These are phyloP conservation scores for Magallana gigas DNA, from an alignment of 1,140 invertebrate genomes.

Conservation along the genomic window DNA sequence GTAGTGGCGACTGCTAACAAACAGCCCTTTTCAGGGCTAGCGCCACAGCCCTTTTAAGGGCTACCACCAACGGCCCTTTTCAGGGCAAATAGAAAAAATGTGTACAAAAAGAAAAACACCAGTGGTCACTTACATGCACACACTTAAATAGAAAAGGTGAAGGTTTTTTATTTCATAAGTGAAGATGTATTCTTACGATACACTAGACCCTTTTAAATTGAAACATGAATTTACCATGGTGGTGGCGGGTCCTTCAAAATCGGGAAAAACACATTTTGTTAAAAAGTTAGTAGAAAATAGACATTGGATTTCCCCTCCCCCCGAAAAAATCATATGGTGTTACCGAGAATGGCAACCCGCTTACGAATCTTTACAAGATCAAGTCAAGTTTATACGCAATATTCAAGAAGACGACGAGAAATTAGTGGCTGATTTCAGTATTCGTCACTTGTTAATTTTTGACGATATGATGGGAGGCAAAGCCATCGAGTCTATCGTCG, in stretches of 20 bases:
- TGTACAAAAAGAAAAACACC: too few species aligned
- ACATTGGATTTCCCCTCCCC: not conserved
- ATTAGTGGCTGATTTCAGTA: not conserved
- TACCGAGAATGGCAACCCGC: not conserved
- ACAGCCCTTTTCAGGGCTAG: too few species aligned
- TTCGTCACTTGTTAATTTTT: not conserved
- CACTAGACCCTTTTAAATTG: not conserved
- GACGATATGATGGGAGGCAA: too few species aligned
- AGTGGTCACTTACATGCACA: too few species aligned
- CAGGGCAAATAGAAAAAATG: too few species aligned
- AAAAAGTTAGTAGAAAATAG: not conserved
- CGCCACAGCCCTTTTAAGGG: too few species aligned
- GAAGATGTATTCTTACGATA: not conserved
- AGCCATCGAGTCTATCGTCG: too few species aligned
- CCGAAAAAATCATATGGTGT: not conserved
- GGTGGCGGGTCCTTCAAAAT: not conserved
- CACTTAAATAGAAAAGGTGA: too few species aligned
- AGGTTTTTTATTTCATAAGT: not conserved
- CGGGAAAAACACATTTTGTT: not conserved
- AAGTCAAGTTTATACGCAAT: not conserved
- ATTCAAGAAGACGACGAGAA: not conserved
- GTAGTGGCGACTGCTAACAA: too few species aligned
- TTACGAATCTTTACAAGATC: not conserved
- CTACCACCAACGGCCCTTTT: too few species aligned
- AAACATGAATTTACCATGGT: not conserved